Percentiles rank a stretch among this genome's conserved stretches.
These are phyloP conservation scores for Noctua fimbriata DNA, from an alignment of 2,888 invertebrate genomes.

Conservation along the genomic window DNA sequence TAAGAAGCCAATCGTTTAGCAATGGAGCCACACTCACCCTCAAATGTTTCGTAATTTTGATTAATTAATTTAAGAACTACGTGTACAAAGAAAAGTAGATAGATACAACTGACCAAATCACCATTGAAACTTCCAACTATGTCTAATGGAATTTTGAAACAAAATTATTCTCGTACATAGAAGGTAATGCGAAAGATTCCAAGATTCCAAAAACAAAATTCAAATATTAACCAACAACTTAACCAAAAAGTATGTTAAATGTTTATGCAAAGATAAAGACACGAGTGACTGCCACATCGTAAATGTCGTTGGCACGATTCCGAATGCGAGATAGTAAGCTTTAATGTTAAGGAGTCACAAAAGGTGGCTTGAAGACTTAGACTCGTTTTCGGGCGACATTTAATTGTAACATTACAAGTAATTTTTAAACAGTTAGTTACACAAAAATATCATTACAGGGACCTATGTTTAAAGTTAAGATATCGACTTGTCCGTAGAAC, in stretches of 20 bases:
- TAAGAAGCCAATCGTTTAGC: no score
- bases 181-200: neutral
- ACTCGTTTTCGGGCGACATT: neutral
- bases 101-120: no score
- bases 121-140: neutral
- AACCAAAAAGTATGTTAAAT: conserved; percentile 49
- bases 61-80: no score
- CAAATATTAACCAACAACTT: conserved; percentile 39
- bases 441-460: neutral
- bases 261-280: conserved; percentile 63
- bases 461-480: neutral
- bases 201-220: conserved; percentile 35
- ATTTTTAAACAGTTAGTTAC: neutral
- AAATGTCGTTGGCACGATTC: conserved; percentile 63
- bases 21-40: no score
- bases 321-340: conserved; percentile 50
- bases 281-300: conserved; percentile 59
- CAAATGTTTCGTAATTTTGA: no score
- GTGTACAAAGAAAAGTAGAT: neutral
- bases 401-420: neutral
- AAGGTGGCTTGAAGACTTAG: conserved; percentile 29
- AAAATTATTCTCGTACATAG: neutral
- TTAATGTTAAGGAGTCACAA: conserved; percentile 47
- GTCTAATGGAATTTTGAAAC: neutral
- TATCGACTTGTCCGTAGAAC: no score